These are phyloP conservation scores for Apteryx owenii DNA, from an alignment of 2,113 vertebrate genomes.

Conservation along the genomic window DNA sequence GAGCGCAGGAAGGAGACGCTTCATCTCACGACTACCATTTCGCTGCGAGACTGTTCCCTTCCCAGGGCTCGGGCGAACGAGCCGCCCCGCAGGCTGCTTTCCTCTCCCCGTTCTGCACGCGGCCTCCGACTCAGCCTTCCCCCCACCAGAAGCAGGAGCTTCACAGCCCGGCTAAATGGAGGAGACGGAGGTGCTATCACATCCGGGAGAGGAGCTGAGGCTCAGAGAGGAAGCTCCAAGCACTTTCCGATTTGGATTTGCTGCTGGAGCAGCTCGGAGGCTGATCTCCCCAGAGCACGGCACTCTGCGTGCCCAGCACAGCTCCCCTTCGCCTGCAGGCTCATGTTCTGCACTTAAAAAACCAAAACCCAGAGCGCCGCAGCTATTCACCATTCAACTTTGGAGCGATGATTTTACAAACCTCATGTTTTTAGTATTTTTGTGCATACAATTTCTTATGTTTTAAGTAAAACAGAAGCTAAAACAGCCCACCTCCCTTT, in stretches of 20 bases:
- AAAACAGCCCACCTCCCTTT: not conserved
- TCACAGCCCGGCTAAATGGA: not conserved
- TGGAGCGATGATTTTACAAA: not conserved
- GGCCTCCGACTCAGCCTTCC: not conserved
- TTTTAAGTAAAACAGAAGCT: not conserved
- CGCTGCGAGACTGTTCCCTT: not conserved
- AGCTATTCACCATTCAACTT: not conserved
- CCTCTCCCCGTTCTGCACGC: not conserved
- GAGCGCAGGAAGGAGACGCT: rapidly evolving
- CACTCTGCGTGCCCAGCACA: too few relatives aligned
- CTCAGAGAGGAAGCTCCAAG: not conserved
- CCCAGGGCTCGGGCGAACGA: not conserved
- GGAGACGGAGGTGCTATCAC: not conserved
- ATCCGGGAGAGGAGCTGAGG: not conserved
- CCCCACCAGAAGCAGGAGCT: not conserved
- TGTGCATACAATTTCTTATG: not conserved
- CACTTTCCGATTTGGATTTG: rapidly evolving
- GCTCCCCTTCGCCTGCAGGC: not conserved
- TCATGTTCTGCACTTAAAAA: not conserved
- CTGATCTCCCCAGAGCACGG: not conserved
- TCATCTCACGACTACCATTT: not conserved
- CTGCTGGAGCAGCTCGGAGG: not conserved
- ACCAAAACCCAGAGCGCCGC: not conserved
- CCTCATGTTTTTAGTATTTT: not conserved
- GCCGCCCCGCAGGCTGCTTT: not conserved